phyloP scores from a whole-genome alignment of 1,140 invertebrate genomes.

The Oscheius sp. region DNA sequence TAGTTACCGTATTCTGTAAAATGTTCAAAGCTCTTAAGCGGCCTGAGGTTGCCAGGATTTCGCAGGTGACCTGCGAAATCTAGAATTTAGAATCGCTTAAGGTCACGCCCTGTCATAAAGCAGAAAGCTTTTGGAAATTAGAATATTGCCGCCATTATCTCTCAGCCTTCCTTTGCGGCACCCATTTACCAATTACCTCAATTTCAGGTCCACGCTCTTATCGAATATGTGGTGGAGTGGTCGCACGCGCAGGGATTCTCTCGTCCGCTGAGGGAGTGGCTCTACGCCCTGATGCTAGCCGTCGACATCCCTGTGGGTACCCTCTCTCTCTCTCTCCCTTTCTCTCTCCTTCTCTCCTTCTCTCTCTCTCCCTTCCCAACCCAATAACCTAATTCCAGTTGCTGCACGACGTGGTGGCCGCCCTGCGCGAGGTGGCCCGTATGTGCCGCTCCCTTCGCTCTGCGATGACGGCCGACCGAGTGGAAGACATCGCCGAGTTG shows the following conservation, averaged over 20 bases:
- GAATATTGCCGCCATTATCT: too few relatives aligned
- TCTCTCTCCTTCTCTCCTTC: too few relatives aligned
- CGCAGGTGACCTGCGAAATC: too few relatives aligned
- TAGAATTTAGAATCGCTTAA: too few relatives aligned
- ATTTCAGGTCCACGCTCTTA: conserved; percentile 13
- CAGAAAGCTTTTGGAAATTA: too few relatives aligned
- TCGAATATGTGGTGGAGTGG: conserved; percentile 25
- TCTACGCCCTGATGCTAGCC: conserved; percentile 4
- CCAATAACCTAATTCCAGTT: neutral
- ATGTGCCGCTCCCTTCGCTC: conserved; percentile 15
- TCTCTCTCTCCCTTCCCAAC: too few relatives aligned
- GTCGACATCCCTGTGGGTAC: conserved; percentile 5
- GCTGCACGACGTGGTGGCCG: conserved; percentile 16
- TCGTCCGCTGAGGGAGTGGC: conserved; percentile 24
- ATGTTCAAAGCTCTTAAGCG: too few relatives aligned
- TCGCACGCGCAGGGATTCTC: neutral
- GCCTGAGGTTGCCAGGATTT: too few relatives aligned
- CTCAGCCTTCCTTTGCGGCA: neutral
- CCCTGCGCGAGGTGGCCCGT: neutral
- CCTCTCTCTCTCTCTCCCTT: neutral
- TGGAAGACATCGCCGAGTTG: conserved; percentile 1
- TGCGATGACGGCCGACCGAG: neutral
- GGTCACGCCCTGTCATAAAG: too few relatives aligned
- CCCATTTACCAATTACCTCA: too few relatives aligned
- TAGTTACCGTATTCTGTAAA: too few relatives aligned